Evolutionary conservation across 2,888 invertebrate genomes (phyloP).

Genomic region (Scrobipalpa costella): DNA sequence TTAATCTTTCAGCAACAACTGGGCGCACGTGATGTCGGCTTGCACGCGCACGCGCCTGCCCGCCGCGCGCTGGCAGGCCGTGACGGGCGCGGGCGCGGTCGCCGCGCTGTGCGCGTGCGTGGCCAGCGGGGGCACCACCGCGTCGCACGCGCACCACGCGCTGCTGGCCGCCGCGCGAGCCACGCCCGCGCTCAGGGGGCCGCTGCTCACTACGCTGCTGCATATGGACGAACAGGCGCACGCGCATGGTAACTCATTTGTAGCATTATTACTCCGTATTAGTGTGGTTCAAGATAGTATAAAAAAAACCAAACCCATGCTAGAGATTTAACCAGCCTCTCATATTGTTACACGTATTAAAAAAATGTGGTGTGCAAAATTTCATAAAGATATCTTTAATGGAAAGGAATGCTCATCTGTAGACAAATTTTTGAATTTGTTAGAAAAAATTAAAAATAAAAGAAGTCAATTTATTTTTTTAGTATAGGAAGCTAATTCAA

Average conservation of each 20-base stretch:
- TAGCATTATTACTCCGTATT: no score
- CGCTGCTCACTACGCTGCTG: constrained; percentile 55
- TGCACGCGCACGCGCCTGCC: constrained; percentile 81
- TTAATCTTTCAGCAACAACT: constrained; percentile 83
- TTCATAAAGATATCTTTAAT: no score
- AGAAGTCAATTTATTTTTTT: no score
- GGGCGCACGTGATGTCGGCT: constrained; percentile 91
- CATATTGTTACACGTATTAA: no score
- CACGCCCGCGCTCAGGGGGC: constrained; percentile 43
- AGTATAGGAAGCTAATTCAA: no score
- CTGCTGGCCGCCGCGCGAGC: constrained; percentile 52
- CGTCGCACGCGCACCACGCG: constrained; percentile 45
- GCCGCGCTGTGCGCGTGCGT: constrained; percentile 60
- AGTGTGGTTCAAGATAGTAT: no score
- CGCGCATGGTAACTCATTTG: constrained; percentile 52
- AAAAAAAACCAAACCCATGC: no score
- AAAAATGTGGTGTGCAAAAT: no score
- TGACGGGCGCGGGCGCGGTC: constrained; percentile 54
- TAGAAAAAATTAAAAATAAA: no score
- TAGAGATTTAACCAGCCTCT: no score
- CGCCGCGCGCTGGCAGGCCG: constrained; percentile 49
- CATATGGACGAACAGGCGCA: constrained; percentile 64
- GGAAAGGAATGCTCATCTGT: no score
- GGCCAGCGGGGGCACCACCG: constrained; percentile 49
- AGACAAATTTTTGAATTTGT: no score